Percentiles rank a stretch among this genome's conserved stretches.
phyloP scores from a whole-genome alignment of 2,888 invertebrate genomes.

The Slavum lentiscoides region DNA sequence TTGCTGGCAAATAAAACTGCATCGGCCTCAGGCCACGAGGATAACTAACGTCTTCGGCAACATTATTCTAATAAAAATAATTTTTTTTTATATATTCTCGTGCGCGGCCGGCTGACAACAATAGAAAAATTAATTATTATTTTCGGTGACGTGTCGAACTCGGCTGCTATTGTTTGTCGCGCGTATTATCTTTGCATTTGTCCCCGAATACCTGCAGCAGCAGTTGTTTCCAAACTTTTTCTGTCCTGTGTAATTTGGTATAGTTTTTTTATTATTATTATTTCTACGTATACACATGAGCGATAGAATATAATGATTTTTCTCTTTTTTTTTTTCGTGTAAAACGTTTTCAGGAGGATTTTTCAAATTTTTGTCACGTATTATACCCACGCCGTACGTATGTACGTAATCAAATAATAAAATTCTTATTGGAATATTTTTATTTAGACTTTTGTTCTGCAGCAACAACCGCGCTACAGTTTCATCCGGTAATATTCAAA shows the following conservation, averaged over 20 bases:
- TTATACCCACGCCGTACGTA: too few species aligned
- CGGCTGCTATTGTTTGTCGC: conserved; percentile 14
- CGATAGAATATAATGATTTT: too few species aligned
- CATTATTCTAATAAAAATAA: too few species aligned
- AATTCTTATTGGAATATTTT: background rate
- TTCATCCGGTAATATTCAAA: background rate
- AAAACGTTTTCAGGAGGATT: too few species aligned
- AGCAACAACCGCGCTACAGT: background rate
- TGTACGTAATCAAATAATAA: background rate
- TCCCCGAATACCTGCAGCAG: background rate
- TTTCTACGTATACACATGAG: too few species aligned
- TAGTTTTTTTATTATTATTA: background rate
- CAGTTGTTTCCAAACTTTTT: conserved; percentile 22
- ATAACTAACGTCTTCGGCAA: conserved; percentile 11
- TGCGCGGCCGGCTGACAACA: conserved; percentile 15
- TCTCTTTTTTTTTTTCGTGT: too few species aligned
- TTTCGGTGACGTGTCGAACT: conserved; percentile 29
- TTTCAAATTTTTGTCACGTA: too few species aligned
- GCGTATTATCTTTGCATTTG: background rate
- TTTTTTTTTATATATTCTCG: background rate
- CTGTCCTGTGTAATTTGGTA: background rate
- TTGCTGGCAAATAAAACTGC: conserved; percentile 22
- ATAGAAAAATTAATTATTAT: conserved; percentile 42
- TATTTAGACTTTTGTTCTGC: background rate
- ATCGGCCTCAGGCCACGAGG: conserved; percentile 1